Evolutionary conservation across 53 echinoderm and acorn worm genomes (phyloP), one percentile per base, ranked within the genome.

Genomic region (Pentamera pediparva): DNA sequence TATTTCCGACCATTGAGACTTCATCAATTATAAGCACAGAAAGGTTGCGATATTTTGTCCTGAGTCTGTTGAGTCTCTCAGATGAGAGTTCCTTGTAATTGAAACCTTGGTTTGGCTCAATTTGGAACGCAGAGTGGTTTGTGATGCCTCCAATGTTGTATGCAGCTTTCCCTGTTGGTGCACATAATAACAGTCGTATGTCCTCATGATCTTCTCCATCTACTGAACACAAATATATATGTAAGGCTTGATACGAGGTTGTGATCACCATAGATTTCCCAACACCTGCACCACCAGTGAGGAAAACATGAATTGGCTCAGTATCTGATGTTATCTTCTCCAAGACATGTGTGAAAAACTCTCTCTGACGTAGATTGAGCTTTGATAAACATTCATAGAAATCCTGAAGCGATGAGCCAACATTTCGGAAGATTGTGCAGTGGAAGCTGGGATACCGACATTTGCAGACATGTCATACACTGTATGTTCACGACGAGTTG

Each of bases 131-230:
- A 20, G 36, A 57, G 32, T 81, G 81, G 12, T 60, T 74, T 35
- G 81, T 81, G 2, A 12, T 4, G 6, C 81, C 74, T 24, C 43
- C 17, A 24, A 74, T 81, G 29, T 70, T 78, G 47, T 45, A 70
- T 24, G 84, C 84, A 31, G 84, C 84, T 70, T 77, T 83, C 35
- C 84, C 84, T 33, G 84, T 83, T 32, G 78, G 78, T 21, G 84
- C 84, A 56, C 55, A 62, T 2, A 83, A 28, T 13, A 83, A 6
- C n/a, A 83, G 61, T 19, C 35, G 27, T 4, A 43, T 26, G 9
- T 70, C 52, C 10, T 83, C 62, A 1, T 77, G 84, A 65, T 78
- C 49, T 10, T 57, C 47, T 34, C 77, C 78, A 48, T 54, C 34
- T 37, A 5, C 21, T 26, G 59, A 53, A 52, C 59, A 59, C 1